A percentile compares a stretch with the other conserved stretches of the same genome.
phyloP scores from a whole-genome alignment of 1,140 invertebrate species.

The Leptopilina clavipes region DNA sequence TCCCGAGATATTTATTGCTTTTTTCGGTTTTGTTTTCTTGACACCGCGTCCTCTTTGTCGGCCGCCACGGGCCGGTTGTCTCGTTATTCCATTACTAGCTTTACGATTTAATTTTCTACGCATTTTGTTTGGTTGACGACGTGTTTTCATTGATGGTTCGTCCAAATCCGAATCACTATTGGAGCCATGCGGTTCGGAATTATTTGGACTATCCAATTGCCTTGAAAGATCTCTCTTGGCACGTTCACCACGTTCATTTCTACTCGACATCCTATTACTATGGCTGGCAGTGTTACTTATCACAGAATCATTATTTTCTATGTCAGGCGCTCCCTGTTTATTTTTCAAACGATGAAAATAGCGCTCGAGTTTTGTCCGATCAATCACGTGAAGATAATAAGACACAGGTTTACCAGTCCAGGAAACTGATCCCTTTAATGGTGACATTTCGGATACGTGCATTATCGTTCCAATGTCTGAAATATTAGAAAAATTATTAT shows the following conservation, averaged over 20 bases:
- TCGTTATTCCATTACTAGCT: slow-evolving; percentile 68
- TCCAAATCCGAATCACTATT: slow-evolving; percentile 69
- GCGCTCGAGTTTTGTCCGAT: slow-evolving; percentile 95
- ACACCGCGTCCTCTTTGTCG: slow-evolving; percentile 73
- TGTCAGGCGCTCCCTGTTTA: slow-evolving; percentile 81
- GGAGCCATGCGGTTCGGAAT: slow-evolving; percentile 65
- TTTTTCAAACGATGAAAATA: slow-evolving; percentile 95
- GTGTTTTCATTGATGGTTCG: slow-evolving; percentile 61
- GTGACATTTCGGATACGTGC: slow-evolving; percentile 97
- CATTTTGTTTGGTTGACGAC: slow-evolving; percentile 67
- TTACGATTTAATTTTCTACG: slow-evolving; percentile 72
- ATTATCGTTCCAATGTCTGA: slow-evolving; percentile 98
- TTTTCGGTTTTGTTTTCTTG: slow-evolving; percentile 78
- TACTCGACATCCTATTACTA: slow-evolving; percentile 65
- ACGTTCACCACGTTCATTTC: slow-evolving; percentile 65
- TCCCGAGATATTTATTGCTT: slow-evolving; percentile 84
- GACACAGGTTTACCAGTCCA: slow-evolving; percentile 99
- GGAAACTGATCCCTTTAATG: slow-evolving; percentile 94
- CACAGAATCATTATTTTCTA: slow-evolving; percentile 72
- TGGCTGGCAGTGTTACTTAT: slow-evolving; percentile 74
- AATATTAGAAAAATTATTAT: slow-evolving; percentile 34
- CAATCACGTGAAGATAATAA: slow-evolving; percentile 98
- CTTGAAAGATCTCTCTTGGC: slow-evolving; percentile 71
- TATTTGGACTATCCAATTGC: slow-evolving; percentile 69
- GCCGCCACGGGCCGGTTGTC: slow-evolving; percentile 66